phyloP scores from a whole-genome alignment of 2,888 invertebrate genomes.

The Zootermopsis nevadensis region DNA sequence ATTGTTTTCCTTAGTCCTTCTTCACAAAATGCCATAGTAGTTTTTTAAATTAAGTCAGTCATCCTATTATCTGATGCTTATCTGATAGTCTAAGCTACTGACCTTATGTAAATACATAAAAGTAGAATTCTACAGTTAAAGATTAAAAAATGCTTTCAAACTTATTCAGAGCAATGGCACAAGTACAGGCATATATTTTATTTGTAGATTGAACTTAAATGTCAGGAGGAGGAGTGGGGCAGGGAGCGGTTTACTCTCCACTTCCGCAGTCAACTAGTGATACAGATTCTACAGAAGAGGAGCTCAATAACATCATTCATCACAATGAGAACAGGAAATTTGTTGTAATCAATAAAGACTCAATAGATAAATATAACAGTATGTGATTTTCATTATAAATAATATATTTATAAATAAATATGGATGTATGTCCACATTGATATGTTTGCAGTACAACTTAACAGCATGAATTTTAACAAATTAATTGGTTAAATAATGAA shows the following conservation, averaged over 20 bases:
- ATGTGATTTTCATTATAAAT: slow-evolving; percentile 16
- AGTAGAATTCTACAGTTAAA: too few species aligned
- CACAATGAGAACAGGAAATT: slow-evolving; percentile 49
- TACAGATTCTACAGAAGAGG: slow-evolving; percentile 82
- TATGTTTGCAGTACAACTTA: background rate
- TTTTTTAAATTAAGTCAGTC: too few species aligned
- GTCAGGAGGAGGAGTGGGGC: slow-evolving; percentile 51
- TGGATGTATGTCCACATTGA: background rate
- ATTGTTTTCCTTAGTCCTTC: too few species aligned
- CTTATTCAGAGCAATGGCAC: too few species aligned
- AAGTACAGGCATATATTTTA: background rate
- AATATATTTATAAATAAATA: background rate
- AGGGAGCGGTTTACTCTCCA: slow-evolving; percentile 72
- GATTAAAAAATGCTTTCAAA: too few species aligned
- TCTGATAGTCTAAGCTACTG: too few species aligned
- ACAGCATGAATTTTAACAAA: too few species aligned
- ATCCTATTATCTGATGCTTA: too few species aligned
- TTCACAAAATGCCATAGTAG: too few species aligned
- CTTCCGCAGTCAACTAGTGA: slow-evolving; percentile 82
- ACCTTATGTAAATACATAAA: too few species aligned
- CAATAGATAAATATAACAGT: slow-evolving; percentile 49
- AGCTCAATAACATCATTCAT: slow-evolving; percentile 53
- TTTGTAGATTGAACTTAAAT: slow-evolving; percentile 46
- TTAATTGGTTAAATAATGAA: too few species aligned
- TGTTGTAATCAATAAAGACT: slow-evolving; percentile 41